These are phyloP conservation scores for Oligia fasciuncula DNA, from an alignment of 2,888 invertebrate species.

Conservation along the genomic window DNA sequence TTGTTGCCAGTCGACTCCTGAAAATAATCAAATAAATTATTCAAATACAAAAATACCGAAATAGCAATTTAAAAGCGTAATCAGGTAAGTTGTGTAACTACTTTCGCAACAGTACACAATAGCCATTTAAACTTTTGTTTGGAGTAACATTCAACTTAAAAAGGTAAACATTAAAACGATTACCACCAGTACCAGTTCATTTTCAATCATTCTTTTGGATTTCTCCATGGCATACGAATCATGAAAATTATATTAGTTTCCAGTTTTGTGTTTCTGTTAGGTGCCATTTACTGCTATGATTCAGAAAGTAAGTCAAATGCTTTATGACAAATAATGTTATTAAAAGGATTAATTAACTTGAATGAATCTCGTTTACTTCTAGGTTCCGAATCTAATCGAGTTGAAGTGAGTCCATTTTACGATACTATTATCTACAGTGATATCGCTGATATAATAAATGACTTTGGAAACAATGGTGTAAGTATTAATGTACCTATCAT, in stretches of 20 bases:
- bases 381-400: constrained; percentile 79
- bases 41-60: constrained; percentile 36
- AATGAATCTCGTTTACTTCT: constrained; percentile 51
- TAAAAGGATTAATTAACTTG: constrained; percentile 36
- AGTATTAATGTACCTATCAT: constrained; percentile 61
- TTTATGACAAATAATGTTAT: constrained; percentile 19
- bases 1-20: constrained; percentile 89
- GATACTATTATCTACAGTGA: constrained; percentile 85
- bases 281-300: constrained; percentile 71
- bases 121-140: constrained; percentile 70
- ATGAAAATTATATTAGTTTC: constrained; percentile 68
- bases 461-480: constrained; percentile 81
- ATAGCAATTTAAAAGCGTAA: constrained; percentile 46
- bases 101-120: constrained; percentile 71
- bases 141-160: constrained; percentile 67
- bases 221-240: constrained; percentile 64
- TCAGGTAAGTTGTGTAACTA: constrained; percentile 65
- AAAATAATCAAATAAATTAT: constrained; percentile 59
- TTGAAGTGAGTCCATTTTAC: constrained; percentile 80
- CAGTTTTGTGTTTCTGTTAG: constrained; percentile 64
- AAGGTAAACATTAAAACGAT: constrained; percentile 61
- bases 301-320: constrained; percentile 77
- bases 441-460: constrained; percentile 84
- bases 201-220: constrained; percentile 55
- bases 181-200: constrained; percentile 34